Evolutionary conservation across 2,113 vertebrate species (phyloP).

Genomic region (Hydrolagus affinis): DNA sequence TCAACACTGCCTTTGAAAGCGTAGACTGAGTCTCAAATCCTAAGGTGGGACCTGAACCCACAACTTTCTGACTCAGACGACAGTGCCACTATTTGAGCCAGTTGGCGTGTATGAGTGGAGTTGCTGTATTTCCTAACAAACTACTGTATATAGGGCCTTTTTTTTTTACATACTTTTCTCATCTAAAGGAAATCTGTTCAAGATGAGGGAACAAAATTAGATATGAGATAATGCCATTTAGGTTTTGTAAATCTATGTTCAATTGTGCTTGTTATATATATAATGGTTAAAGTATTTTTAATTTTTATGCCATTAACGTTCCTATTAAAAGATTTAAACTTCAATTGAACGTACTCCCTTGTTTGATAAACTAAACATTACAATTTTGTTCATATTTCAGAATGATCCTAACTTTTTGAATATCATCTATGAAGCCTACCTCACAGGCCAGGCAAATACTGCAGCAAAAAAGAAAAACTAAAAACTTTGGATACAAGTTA

Average conservation of each 20-base stretch:
- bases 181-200: neutral
- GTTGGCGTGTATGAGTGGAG: too few relatives aligned
- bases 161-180: too few relatives aligned
- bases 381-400: constrained; percentile 59
- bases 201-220: neutral
- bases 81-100: too few relatives aligned
- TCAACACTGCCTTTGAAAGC: too few relatives aligned
- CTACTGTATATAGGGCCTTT: too few relatives aligned
- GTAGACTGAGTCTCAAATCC: too few relatives aligned
- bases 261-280: neutral
- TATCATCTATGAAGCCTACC: constrained; percentile 81
- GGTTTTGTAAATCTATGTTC: neutral
- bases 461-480: constrained; percentile 16
- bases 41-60: too few relatives aligned
- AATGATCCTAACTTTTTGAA: constrained; percentile 81
- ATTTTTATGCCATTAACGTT: neutral
- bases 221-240: neutral
- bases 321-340: neutral
- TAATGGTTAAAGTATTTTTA: neutral
- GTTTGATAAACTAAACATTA: neutral
- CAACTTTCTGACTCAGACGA: too few relatives aligned
- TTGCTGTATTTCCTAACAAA: too few relatives aligned
- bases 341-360: neutral
- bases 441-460: constrained; percentile 46
- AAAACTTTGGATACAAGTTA: constrained; percentile 13